phyloP scores from a whole-genome alignment of 1,140 invertebrate genomes.

The Brachionus paranguensis region DNA sequence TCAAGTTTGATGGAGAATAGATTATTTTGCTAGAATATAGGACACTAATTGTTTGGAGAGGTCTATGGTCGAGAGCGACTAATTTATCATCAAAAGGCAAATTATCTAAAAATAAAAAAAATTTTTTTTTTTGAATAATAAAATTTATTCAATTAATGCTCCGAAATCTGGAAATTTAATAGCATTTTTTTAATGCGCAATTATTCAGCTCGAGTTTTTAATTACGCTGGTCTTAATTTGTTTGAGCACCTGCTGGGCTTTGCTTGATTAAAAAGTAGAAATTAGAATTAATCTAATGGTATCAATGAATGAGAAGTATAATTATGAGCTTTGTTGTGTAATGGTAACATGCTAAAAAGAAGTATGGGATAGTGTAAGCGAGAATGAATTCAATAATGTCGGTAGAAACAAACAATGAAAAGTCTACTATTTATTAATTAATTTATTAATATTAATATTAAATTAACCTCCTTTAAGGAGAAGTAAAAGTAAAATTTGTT shows the following conservation, averaged over 20 bases:
- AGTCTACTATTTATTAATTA: no score
- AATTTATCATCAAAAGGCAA: neutral
- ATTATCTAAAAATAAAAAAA: neutral
- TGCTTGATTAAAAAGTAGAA: neutral
- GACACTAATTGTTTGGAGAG: neutral
- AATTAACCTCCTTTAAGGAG: no score
- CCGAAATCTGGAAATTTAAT: neutral
- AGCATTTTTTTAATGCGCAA: neutral
- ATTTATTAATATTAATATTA: no score
- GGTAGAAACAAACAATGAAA: no score
- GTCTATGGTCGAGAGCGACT: neutral
- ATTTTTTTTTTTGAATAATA: neutral
- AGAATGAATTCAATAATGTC: no score
- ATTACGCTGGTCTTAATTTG: neutral
- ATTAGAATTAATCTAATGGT: neutral
- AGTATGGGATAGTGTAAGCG: no score
- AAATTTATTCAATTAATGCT: neutral
- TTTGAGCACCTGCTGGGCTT: neutral
- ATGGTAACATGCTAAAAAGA: no score
- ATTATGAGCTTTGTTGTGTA: no score
- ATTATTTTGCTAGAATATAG: neutral
- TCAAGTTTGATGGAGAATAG: neutral
- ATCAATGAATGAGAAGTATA: neutral
- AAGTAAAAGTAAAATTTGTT: no score
- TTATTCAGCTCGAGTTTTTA: neutral